Evolutionary conservation across 2,888 invertebrate species (phyloP), one percentile per base, ranked within the genome.

Genomic region (Amphipyra tragopoginis): DNA sequence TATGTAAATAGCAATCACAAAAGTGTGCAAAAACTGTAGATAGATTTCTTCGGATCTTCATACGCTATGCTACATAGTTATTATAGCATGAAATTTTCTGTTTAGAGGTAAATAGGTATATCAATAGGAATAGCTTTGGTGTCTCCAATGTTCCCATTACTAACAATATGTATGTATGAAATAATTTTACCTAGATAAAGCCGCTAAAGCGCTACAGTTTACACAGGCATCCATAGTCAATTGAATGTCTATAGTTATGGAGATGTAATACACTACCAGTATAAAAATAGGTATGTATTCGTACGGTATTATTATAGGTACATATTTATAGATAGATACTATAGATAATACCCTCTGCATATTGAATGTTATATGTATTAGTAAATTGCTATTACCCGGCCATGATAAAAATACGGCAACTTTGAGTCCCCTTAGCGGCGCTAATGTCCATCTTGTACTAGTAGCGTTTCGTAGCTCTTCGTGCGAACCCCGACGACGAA

Each of bases 401-500:
- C 80, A 87, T 68, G 84, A 77, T 77, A 83, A 86, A 90, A 84
- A 82, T 73, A 59, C 76, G 75, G 74, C 75, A 72, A 77, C 72
- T 75, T 74, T 72, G 67, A 76, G 79, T 78, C 77, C 80, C 77
- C 82, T 73, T 75, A 74, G 69, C 72, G 68, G 68, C 61, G 51
- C 49, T 40, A 74, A 80, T 72, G 83, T 81, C 75, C 90, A 83
- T 86, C 85, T 86, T 82, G 71, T 86, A 85, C 89, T 85, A 81
- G 87, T 80, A 78, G 81, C 72, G 79, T 90, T 87, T 86, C 76
- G 83, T 82, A 88, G 87, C 88, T 90, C 90, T 91, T 90, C 92
- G 92, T 94, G 94, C 86, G 90, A 90, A 90, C 89, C 89, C 89
- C 93, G 93, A 92, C 93, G 94, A 93, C 93, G 91, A 94, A 94